Evolutionary conservation across 2,113 vertebrate species (phyloP), one percentile per base, ranked within the genome.

Genomic region (Sisor rabdophorus): DNA sequence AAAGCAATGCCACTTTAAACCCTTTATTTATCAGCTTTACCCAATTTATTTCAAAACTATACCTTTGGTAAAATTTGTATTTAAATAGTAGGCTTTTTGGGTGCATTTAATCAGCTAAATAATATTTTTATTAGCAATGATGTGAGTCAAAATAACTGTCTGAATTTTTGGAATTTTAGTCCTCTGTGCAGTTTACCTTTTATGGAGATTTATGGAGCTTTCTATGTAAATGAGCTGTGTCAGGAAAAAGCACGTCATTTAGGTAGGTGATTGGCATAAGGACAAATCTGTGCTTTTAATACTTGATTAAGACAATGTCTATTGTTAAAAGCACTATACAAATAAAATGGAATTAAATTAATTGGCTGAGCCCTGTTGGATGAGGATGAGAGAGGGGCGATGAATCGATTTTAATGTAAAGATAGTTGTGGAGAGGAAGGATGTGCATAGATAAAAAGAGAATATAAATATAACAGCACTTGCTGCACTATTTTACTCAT

Each of bases 151-250:
- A 65, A 65, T 22, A 65, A 47, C 63, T 10, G 15, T 36, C 32
- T n/a, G 20, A 64, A n/a, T n/a, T n/a, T n/a, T n/a, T n/a, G n/a
- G n/a, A n/a, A n/a, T n/a, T n/a, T n/a, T n/a, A 65, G n/a, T 6
- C 3, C 13, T 65, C n/a, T 65, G n/a, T 48, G 40, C 8, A 67
- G 13, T 67, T 67, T 24, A 67, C 63, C 63, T 47, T 67, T 24
- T 67, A 48, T 67, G 63, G 63, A 47, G 40, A 16, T 47, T 48
- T 48, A 2, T 24, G 22, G n/a, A 40, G 40, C 22, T 67, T 13
- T 4, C 63, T 47, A 65, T 65, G 12, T 47, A 47, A 67, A 67
- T 67, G 40, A 67, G 63, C 63, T 67, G 63, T 65, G 36, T 65
- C 63, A 6, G 12, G 63, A 65, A 47, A 20, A 24, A 47, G 36